Percentiles rank a stretch among this genome's conserved stretches.
phyloP scores from a whole-genome alignment of 2,888 invertebrate species.

The Drosophila gaucha region DNA sequence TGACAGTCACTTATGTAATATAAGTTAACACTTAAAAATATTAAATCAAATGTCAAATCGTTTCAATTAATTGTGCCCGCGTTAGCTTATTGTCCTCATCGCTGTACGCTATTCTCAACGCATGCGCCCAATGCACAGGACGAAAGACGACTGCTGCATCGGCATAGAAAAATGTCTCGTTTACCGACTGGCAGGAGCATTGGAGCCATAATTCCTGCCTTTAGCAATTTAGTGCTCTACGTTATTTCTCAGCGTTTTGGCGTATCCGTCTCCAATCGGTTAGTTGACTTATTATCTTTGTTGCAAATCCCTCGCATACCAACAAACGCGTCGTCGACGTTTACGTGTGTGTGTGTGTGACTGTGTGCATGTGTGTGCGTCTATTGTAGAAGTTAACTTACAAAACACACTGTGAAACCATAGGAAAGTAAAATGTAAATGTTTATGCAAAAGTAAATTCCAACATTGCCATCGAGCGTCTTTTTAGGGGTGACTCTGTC shows the following conservation, averaged over 20 bases:
- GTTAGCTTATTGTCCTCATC: slow-evolving; percentile 12
- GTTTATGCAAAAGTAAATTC: slow-evolving; percentile 78
- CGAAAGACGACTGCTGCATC: slow-evolving; percentile 42
- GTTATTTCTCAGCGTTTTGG: slow-evolving; percentile 57
- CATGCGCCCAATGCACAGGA: slow-evolving; percentile 47
- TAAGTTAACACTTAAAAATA: not conserved
- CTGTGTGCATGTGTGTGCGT: slow-evolving; percentile 24
- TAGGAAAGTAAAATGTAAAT: slow-evolving; percentile 65
- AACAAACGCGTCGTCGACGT: slow-evolving; percentile 11
- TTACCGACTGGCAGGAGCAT: slow-evolving; percentile 23
- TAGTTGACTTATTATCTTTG: slow-evolving; percentile 35
- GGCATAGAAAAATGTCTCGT: slow-evolving; percentile 26
- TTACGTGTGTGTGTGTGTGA: slow-evolving; percentile 15
- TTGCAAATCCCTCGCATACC: slow-evolving; percentile 42
- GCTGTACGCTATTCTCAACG: slow-evolving; percentile 17
- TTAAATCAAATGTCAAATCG: not conserved
- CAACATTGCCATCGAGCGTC: slow-evolving; percentile 54
- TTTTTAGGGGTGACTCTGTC: slow-evolving; percentile 62
- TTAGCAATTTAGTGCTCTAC: slow-evolving; percentile 57
- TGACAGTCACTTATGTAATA: not conserved
- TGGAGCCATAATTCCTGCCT: slow-evolving; percentile 27
- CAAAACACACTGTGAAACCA: slow-evolving; percentile 60
- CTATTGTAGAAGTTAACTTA: slow-evolving; percentile 32
- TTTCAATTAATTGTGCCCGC: slow-evolving; percentile 19
- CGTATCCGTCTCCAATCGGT: slow-evolving; percentile 37